These are phyloP conservation scores for Chauna torquata DNA, from an alignment of 2,113 vertebrate genomes.

Conservation along the genomic window DNA sequence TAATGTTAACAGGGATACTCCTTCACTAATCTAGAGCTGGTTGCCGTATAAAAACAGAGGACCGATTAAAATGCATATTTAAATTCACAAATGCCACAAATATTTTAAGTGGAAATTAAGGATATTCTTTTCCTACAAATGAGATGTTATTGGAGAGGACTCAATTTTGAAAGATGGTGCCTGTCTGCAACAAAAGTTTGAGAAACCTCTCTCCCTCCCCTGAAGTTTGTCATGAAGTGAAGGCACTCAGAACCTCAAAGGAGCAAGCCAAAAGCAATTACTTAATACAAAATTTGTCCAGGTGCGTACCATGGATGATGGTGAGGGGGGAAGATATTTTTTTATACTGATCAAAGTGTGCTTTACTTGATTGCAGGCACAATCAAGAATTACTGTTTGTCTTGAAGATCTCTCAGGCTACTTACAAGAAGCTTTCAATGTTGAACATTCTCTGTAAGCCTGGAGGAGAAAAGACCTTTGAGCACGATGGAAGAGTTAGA, in stretches of 20 bases:
- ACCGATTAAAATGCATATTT: neutral
- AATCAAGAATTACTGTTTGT: constrained; percentile 21
- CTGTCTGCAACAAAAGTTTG: neutral
- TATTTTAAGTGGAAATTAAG: neutral
- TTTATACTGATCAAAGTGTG: neutral
- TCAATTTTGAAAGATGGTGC: neutral
- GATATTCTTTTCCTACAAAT: neutral
- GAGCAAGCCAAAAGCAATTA: neutral
- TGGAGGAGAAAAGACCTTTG: neutral
- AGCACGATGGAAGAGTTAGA: neutral
- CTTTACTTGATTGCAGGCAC: neutral
- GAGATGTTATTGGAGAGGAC: neutral
- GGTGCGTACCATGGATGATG: neutral
- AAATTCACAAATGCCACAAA: neutral
- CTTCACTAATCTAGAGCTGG: neutral
- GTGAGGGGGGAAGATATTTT: neutral
- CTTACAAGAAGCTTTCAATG: constrained; percentile 4
- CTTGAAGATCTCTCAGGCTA: neutral
- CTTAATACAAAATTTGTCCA: neutral
- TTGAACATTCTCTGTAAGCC: neutral
- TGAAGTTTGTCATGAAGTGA: neutral
- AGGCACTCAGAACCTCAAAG: neutral
- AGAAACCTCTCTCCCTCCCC: neutral
- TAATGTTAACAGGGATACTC: neutral
- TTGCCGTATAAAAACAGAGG: neutral